Base-by-base conservation (phyloP, 1,140 invertebrate genomes). In the Conopomorpha cramerella region DNA sequence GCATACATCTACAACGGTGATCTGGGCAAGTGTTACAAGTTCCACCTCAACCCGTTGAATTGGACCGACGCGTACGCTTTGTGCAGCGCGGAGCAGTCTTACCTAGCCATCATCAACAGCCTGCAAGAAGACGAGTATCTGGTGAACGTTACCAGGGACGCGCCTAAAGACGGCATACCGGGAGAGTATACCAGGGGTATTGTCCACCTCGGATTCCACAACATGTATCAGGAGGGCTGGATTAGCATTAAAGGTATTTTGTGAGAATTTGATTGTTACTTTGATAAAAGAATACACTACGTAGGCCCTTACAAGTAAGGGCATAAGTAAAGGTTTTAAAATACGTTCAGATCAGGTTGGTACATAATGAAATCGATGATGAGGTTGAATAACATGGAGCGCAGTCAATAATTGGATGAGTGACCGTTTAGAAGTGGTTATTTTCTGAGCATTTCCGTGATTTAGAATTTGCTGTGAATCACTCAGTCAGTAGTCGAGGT, bases 11-110 rank as follows among this genome's bases (percentile, higher is more conserved):
- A 45, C 29, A 49, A 45, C 14, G 34, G 57, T 19, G 37, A 43
- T 8, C 16, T 58, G 0, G 59, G 56, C 8, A 57, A 47, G 39
- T 76, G 66, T 26, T 77, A 78, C 46, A 78, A 79, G 38, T 63
- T 77, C 23, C 68, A 77, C 16, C 16, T 47, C 12, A 51, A 43
- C 0, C 56, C 61, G 3, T 51, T 40, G 37, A 76, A 49, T 23
- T 79, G 72, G 72, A 49, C 45, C 0, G 65, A 71, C 0, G 77
- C 77, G 0, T 55, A 57, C 27, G 41, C 36, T 0, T 41, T 53
- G 0, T 79, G 77, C 38, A 44, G 38, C 12, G 45, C 55, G 2
- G 77, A 79, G 30, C 58, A 62, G 19, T 65, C 65, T 0, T 65
- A 74, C 26, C 41, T 79, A 8, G 67, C 71, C 0, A 45, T 77